These are phyloP conservation scores for Drosophila funebris DNA, from an alignment of 1,140 invertebrate species.

Conservation along the genomic window DNA sequence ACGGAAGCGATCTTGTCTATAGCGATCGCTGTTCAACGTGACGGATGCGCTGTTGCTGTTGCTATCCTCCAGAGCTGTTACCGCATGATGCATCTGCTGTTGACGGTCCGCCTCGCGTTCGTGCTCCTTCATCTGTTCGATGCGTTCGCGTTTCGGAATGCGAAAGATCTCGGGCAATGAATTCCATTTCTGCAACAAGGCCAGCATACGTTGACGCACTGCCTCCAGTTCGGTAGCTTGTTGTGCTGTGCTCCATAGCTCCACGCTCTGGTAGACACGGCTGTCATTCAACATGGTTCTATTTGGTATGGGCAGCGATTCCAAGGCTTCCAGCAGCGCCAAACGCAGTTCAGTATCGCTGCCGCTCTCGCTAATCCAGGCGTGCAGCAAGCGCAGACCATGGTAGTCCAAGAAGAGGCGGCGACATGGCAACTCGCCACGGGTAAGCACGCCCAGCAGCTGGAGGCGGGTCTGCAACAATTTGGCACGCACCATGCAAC, in stretches of 20 bases:
- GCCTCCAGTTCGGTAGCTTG: conserved; percentile 70
- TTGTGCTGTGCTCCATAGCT: conserved; percentile 88
- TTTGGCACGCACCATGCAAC: conserved; percentile 96
- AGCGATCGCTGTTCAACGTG: conserved; percentile 64
- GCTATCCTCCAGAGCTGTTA: conserved; percentile 64
- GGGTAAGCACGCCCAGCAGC: conserved; percentile 88
- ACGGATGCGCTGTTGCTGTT: conserved; percentile 28
- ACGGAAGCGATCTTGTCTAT: conserved; percentile 83
- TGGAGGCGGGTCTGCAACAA: conserved; percentile 89
- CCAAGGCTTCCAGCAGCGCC: conserved; percentile 91
- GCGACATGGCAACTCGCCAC: conserved; percentile 91
- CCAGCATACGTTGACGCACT: conserved; percentile 20
- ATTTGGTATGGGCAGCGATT: conserved; percentile 94
- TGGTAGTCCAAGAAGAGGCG: conserved; percentile 97
- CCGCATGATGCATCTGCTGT: conserved; percentile 38
- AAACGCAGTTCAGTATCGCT: conserved; percentile 86
- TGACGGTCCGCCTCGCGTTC: conserved; percentile 90
- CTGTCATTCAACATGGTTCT: conserved; percentile 96
- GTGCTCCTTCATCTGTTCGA: conserved; percentile 96
- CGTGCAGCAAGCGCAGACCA: conserved; percentile 94
- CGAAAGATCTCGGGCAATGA: conserved; percentile 89
- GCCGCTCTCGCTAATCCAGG: conserved; percentile 91
- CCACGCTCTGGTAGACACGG: conserved; percentile 92
- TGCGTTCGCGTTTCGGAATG: conserved; percentile 97
- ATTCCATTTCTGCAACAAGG: conserved; percentile 60